A percentile compares a stretch with the other conserved stretches of the same genome.
Evolutionary conservation across 2,797 vertebrate genomes (phyloP).

Genomic region (Enteromius argenteus): DNA sequence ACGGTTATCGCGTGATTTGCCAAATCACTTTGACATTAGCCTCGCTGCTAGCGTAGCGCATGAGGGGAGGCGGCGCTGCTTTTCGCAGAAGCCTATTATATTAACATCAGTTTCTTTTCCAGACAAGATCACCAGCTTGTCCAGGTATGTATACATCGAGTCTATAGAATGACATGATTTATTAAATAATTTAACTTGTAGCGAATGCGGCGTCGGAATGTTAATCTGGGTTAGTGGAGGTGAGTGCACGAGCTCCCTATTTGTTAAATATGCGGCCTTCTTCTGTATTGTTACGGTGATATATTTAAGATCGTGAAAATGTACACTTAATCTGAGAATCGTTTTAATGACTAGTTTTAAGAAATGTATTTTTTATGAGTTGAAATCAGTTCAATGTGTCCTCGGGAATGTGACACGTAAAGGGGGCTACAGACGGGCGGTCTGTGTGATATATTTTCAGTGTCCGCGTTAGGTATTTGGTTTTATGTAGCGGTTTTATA

Average conservation of each 20-base stretch:
- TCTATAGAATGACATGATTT: not conserved
- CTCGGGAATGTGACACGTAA: not conserved
- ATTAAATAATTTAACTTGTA: not conserved
- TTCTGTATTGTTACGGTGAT: not conserved
- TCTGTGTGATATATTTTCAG: not conserved
- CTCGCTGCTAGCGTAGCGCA: not conserved
- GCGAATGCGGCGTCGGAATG: not conserved
- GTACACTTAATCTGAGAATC: not conserved
- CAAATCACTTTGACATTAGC: slow-evolving; percentile 20
- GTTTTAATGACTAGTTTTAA: not conserved
- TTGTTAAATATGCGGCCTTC: not conserved
- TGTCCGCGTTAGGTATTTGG: not conserved
- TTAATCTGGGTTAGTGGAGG: slow-evolving; percentile 13
- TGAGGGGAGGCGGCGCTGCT: not conserved
- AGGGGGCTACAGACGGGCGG: not conserved
- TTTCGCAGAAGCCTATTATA: not conserved
- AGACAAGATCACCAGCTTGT: not conserved
- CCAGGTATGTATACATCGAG: slow-evolving; percentile 22
- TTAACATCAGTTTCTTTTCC: not conserved
- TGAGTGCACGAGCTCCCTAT: not conserved
- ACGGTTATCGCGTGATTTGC: not conserved
- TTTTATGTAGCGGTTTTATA: not conserved
- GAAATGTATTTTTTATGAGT: not conserved
- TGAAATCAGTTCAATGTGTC: not conserved
- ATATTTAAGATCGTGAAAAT: not conserved